These are phyloP conservation scores for Myiotriccus ornatus DNA, from an alignment of 2,797 vertebrate species.

Conservation along the genomic window DNA sequence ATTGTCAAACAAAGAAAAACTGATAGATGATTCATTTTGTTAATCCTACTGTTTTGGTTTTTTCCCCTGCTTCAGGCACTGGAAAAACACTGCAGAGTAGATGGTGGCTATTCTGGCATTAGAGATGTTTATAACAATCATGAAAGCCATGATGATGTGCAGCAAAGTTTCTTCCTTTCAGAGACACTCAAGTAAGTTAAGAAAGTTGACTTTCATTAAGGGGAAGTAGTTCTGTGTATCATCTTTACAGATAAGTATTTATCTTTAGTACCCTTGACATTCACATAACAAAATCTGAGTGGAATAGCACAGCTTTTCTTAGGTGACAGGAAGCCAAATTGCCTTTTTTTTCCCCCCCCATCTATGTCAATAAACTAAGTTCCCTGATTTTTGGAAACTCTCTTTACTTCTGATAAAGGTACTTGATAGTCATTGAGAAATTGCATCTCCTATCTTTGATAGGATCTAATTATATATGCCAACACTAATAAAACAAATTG, in stretches of 20 bases:
- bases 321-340: not conserved
- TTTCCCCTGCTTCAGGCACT: conserved; percentile 80
- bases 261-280: not conserved
- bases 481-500: not conserved
- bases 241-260: not conserved
- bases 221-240: not conserved
- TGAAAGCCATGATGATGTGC: conserved; percentile 91
- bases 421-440: not conserved
- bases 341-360: not conserved
- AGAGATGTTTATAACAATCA: conserved; percentile 87
- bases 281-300: not conserved
- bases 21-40: not conserved
- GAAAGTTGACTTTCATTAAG: not conserved
- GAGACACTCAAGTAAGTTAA: conserved; percentile 95
- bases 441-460: not conserved
- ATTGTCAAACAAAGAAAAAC: not conserved
- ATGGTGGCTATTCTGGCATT: conserved; percentile 91
- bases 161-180: conserved; percentile 97
- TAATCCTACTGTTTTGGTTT: not conserved
- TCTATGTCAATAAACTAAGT: not conserved
- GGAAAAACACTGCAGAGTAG: conserved; percentile 91
- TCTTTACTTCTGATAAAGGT: not conserved
- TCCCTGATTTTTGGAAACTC: not conserved
- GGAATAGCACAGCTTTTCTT: not conserved
- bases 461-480: not conserved